A percentile compares a stretch with the other conserved stretches of the same genome.
phyloP scores from a whole-genome alignment of 2,888 invertebrate genomes.

The Notodonta dromedarius region DNA sequence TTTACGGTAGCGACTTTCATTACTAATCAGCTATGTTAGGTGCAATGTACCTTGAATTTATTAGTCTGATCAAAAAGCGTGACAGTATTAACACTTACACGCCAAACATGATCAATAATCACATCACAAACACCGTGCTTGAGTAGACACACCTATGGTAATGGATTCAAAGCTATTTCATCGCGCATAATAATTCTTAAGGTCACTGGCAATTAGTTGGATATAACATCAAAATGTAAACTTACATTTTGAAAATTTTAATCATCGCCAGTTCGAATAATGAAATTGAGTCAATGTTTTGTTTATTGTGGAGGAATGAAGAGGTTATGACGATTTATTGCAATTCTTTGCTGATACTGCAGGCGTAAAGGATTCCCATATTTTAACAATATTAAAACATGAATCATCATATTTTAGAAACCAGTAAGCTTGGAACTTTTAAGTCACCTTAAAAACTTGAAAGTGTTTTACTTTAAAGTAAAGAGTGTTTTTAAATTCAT shows the following conservation, averaged over 20 bases:
- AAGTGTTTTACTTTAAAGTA: no score
- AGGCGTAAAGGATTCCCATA: no score
- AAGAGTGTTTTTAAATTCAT: no score
- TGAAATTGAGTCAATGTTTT: background rate
- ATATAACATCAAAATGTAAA: constrained; percentile 15
- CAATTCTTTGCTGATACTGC: no score
- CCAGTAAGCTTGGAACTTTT: no score
- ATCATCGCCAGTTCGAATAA: background rate
- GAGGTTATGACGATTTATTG: no score
- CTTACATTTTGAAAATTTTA: constrained; percentile 3
- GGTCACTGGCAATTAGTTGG: constrained; percentile 17
- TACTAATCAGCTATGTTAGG: constrained; percentile 26
- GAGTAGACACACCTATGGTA: constrained; percentile 17
- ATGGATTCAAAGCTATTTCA: constrained; percentile 10
- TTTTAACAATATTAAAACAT: no score
- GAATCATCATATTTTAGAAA: no score
- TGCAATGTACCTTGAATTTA: constrained; percentile 18
- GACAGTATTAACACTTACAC: constrained; percentile 5
- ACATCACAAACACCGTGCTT: constrained; percentile 1
- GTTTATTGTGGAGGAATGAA: background rate
- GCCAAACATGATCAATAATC: background rate
- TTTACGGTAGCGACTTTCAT: constrained; percentile 10
- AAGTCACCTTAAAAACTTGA: no score
- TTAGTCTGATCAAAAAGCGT: constrained; percentile 9
- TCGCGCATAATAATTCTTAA: constrained; percentile 9